Base-by-base conservation (phyloP, 2,888 invertebrate genomes). In the Diadegma fenestrale region DNA sequence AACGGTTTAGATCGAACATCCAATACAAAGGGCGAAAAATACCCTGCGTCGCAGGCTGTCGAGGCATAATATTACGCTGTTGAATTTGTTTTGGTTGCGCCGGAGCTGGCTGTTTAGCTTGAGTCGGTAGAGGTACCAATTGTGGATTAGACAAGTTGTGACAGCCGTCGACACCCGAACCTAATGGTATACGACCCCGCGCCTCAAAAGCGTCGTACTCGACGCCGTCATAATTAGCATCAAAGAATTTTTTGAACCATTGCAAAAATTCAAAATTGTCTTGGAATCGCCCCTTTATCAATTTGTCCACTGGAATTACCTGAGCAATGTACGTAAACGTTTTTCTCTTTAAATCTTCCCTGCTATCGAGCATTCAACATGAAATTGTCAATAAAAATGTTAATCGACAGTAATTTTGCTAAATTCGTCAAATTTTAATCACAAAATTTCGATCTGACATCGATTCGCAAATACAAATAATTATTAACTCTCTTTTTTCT, bases 231-330 rank as follows among this genome's bases (percentile, higher is more conserved):
- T 99, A 99, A 95, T 99, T 99, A 90, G 99, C 99, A 95, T 99
- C 99, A 95, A 99, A 99, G 95, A 99, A 99, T 95, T 99, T 99
- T 96, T 99, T 99, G 96, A 99, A 99, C 99, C 99, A 99, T 96
- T 99, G 99, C 92, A 99, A 97, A 95, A 99, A 99, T 95, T 99
- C 99, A 96, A 99, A 99, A 96, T 99, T 99, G 95, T 99, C 99
- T 96, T 99, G 99, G 95, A 99, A 99, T 93, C 99, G 97, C 93
- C 99, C 99, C 95, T 99, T 99, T 94, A 99, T 98, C 95, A 99
- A 96, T 95, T 97, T 98, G 95, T 99, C 99, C 95, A 99, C 99
- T 89, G 99, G 99, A 95, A 99, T 99, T 94, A 99, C 98, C 99
- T 99, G 96, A 90, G 95, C 90, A 64, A 69, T 69, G 58, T 77